Conservation (phyloP, 64 coral and sea anemone species). For the Catalaphyllia jardinei region DNA sequence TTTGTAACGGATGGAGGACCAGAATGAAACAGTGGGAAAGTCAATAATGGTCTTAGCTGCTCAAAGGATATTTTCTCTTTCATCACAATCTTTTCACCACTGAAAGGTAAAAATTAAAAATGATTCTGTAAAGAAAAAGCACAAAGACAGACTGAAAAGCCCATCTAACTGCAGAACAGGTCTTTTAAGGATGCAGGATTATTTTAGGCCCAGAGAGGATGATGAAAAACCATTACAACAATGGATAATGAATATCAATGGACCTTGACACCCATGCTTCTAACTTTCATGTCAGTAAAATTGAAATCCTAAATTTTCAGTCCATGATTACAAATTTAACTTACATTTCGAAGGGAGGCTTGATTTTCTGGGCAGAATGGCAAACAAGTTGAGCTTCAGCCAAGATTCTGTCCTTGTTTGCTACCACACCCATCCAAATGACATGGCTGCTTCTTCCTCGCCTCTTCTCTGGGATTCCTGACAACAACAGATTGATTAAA, state of each 20-base stretch:
- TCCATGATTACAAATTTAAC: neutral
- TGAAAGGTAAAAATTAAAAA: constrained; percentile 37
- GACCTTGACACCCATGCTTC: too few species aligned
- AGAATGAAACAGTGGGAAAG: constrained; percentile 72
- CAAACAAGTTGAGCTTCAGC: constrained; percentile 73
- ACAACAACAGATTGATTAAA: neutral
- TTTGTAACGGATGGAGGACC: constrained; percentile 64
- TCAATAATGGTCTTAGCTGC: constrained; percentile 68
- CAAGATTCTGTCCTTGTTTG: constrained; percentile 80
- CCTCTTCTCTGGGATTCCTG: constrained; percentile 27
- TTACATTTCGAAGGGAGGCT: constrained; percentile 77
- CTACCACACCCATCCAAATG: constrained; percentile 71
- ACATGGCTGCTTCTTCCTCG: constrained; percentile 44
- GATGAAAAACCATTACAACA: too few species aligned
- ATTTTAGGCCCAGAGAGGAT: too few species aligned
- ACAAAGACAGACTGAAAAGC: neutral
- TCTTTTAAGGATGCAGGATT: too few species aligned
- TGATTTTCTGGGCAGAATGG: constrained; percentile 53
- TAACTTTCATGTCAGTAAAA: too few species aligned
- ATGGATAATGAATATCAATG: too few species aligned
- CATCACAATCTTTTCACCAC: constrained; percentile 80
- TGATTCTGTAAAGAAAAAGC: neutral
- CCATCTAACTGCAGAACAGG: too few species aligned
- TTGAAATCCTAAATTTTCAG: neutral
- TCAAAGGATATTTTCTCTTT: constrained; percentile 86